Percentiles rank a stretch among this genome's conserved stretches.
These are phyloP conservation scores for Nematopogon swammerdamellus DNA, from an alignment of 2,888 invertebrate genomes.

Conservation along the genomic window DNA sequence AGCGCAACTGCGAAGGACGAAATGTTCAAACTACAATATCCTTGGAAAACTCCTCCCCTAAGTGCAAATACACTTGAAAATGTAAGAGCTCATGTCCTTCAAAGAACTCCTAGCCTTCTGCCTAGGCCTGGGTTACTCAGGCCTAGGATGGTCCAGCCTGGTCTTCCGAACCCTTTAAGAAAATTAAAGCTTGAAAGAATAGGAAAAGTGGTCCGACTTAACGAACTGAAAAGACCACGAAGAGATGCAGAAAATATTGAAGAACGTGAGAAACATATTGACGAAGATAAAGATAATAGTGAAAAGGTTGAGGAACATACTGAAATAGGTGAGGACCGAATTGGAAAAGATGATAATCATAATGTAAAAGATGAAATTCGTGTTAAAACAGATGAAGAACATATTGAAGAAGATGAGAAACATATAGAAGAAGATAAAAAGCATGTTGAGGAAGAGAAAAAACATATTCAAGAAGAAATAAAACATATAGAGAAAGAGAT, in stretches of 20 bases:
- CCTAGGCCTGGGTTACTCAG: constrained; percentile 16
- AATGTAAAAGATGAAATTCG: constrained; percentile 3
- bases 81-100: constrained; percentile 21
- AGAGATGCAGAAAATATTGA: constrained; percentile 13
- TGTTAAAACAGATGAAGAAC: constrained; percentile 11
- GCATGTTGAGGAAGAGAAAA: constrained; percentile 11
- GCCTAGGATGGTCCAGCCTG: constrained; percentile 23
- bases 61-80: constrained; percentile 27
- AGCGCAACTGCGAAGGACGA: too few species aligned
- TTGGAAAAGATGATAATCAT: constrained; percentile 11
- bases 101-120: background rate
- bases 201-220: constrained; percentile 28
- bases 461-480: constrained; percentile 3
- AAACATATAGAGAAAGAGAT: constrained; percentile 11
- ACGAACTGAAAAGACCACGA: constrained; percentile 23
- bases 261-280: constrained; percentile 5
- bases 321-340: background rate
- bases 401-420: constrained; percentile 14
- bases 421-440: constrained; percentile 13
- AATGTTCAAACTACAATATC: constrained; percentile 10
- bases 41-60: constrained; percentile 34
- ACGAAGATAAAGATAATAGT: constrained; percentile 24
- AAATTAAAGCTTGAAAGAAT: constrained; percentile 33
- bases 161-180: constrained; percentile 24
- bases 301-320: constrained; percentile 15